Percentiles rank a stretch among this genome's conserved stretches.
phyloP scores from a whole-genome alignment of 2,888 invertebrate genomes.

The Lydus trimaculatus region DNA sequence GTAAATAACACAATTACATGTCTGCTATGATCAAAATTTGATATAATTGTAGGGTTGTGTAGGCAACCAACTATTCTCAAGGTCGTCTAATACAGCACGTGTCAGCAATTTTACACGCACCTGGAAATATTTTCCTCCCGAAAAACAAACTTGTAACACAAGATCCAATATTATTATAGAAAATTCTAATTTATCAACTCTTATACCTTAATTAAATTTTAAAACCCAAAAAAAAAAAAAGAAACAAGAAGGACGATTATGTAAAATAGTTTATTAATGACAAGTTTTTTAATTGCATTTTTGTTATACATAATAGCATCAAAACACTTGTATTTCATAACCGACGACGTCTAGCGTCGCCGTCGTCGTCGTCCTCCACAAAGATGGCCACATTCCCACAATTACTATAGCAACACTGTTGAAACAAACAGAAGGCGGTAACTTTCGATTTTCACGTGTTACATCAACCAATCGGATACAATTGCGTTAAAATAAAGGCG shows the following conservation, averaged over 20 bases:
- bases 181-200: not conserved
- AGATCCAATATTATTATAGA: too few relatives aligned
- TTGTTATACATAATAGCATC: too few relatives aligned
- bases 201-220: not conserved
- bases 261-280: too few relatives aligned
- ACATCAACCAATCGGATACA: constrained; percentile 40
- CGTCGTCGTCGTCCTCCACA: constrained; percentile 12
- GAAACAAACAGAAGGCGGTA: constrained; percentile 45
- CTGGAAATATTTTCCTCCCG: too few relatives aligned
- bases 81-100: constrained; percentile 23
- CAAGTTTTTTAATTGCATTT: not conserved
- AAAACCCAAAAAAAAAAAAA: not conserved
- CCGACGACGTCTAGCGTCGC: constrained; percentile 18
- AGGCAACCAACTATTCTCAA: constrained; percentile 29
- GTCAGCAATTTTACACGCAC: constrained; percentile 3
- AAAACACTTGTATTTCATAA: not conserved
- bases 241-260: not conserved
- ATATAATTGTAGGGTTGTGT: constrained; percentile 10
- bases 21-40: too few relatives aligned
- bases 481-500: constrained; percentile 39
- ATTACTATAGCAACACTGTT: constrained; percentile 49
- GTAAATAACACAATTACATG: not conserved
- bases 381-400: constrained; percentile 47
- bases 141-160: too few relatives aligned
- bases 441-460: constrained; percentile 42